Evolutionary conservation across 2,113 vertebrate species (phyloP).

Genomic region (Cyprinodon brontotheroides): DNA sequence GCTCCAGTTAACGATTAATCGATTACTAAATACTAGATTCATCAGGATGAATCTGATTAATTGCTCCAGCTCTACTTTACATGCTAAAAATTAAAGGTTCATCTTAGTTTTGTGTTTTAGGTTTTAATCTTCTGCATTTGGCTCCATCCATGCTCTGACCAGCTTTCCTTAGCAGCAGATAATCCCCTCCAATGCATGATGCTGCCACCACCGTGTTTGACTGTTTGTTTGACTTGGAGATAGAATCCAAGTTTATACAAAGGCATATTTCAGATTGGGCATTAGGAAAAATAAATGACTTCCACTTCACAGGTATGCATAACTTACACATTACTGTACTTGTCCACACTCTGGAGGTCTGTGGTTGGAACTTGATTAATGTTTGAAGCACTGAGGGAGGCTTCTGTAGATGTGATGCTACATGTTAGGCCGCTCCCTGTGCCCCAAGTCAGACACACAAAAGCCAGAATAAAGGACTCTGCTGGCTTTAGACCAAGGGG

Average conservation of each 20-base stretch:
- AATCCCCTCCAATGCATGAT: neutral
- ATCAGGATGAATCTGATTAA: no score
- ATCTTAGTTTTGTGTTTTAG: neutral
- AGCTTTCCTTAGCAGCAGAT: neutral
- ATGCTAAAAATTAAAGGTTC: no score
- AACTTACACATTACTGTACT: no score
- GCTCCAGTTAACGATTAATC: no score
- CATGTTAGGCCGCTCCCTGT: conserved; percentile 42
- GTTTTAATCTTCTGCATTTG: neutral
- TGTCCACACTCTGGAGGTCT: neutral
- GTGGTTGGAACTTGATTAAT: no score
- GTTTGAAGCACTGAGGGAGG: no score
- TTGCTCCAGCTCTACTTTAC: no score
- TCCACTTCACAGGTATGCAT: no score
- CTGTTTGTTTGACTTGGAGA: no score
- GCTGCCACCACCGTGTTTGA: neutral
- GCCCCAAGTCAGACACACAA: conserved; percentile 14
- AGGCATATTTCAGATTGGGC: neutral
- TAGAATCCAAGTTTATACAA: no score
- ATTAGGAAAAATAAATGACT: neutral
- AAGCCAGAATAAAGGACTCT: conserved; percentile 11
- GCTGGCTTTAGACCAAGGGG: conserved; percentile 37
- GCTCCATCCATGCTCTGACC: neutral
- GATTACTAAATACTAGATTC: no score
- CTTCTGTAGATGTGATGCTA: conserved; percentile 1